Base-by-base conservation (phyloP, 2,113 vertebrate genomes). In the Amblyopsis rosae region DNA sequence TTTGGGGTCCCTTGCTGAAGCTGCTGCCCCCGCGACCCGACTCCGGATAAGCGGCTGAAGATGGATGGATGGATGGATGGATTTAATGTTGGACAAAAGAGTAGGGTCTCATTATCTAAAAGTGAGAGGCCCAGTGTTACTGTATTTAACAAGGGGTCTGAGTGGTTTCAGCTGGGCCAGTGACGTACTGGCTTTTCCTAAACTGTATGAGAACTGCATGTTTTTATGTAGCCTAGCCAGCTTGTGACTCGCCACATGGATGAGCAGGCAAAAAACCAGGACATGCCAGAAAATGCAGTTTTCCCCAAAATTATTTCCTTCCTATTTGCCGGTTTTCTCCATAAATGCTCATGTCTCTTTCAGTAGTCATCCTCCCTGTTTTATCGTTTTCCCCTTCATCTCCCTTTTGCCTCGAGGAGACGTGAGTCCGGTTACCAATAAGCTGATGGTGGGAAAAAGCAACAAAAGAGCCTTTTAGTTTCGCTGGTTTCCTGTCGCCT, bases 351-450 rank as follows among this genome's bases (percentile, higher is more conserved):
- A 54, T n/a, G 53, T 3, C 53, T 45, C 56, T 46, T 12, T 17
- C 11, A 50, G 48, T 35, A 50, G 57, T 33, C 32, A 11, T 50
- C 49, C 49, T 26, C 17, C 19, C 17, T 50, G 19, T 61, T 46
- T 51, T 46, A 56, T 59, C 59, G 53, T 26, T 64, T 73, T 69
- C 75, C 69, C 82, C 84, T 77, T 65, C 56, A 71, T 61, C 63
- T 69, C 74, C 69, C 71, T 62, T 69, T 67, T 78, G 80, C 76
- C 72, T 83, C 16, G 69, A 83, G 77, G 73, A 83, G 81, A 82
- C 83, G 77, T 88, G 91, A 88, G 82, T 92, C 88, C 70, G 76
- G 87, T 91, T 91, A 89, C 89, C 79, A 88, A 90, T 91, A 89
- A 89, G 82, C 88, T 41, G 35, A 41, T 78, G 70, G 80, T 78